phyloP scores from a whole-genome alignment of 2,113 vertebrate species.

The Psittacula cyanocephala region DNA sequence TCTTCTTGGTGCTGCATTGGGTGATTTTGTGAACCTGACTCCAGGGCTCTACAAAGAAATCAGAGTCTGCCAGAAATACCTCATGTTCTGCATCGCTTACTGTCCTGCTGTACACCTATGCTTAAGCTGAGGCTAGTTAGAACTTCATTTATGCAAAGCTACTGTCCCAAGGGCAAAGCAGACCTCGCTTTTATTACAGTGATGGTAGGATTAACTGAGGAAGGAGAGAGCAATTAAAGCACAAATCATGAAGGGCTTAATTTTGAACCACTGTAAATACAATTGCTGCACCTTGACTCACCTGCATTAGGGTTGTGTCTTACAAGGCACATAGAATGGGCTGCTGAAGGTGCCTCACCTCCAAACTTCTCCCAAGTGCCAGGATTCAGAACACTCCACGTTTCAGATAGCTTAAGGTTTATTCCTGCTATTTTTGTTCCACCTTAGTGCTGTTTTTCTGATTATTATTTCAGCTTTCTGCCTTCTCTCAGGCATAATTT shows the following conservation, averaged over 20 bases:
- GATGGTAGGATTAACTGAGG: neutral
- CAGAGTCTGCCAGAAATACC: neutral
- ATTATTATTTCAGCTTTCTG: neutral
- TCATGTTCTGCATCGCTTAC: neutral
- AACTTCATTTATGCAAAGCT: neutral
- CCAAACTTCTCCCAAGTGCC: neutral
- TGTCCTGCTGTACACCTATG: neutral
- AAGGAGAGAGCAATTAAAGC: neutral
- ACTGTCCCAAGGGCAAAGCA: neutral
- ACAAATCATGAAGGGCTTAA: neutral
- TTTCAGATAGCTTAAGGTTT: neutral
- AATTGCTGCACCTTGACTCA: neutral
- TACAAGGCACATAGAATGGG: neutral
- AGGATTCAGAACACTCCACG: neutral
- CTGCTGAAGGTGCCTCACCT: neutral
- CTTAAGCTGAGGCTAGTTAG: neutral
- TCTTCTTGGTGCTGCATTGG: neutral
- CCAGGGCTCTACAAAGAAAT: neutral
- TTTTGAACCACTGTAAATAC: neutral
- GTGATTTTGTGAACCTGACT: neutral
- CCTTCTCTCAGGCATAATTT: constrained; percentile 27
- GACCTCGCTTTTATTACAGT: neutral
- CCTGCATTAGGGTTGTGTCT: neutral
- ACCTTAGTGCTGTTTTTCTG: neutral
- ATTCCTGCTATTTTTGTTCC: neutral